These are phyloP conservation scores for Jordanella pulchra DNA, from an alignment of 2,797 vertebrate species.

Conservation along the genomic window DNA sequence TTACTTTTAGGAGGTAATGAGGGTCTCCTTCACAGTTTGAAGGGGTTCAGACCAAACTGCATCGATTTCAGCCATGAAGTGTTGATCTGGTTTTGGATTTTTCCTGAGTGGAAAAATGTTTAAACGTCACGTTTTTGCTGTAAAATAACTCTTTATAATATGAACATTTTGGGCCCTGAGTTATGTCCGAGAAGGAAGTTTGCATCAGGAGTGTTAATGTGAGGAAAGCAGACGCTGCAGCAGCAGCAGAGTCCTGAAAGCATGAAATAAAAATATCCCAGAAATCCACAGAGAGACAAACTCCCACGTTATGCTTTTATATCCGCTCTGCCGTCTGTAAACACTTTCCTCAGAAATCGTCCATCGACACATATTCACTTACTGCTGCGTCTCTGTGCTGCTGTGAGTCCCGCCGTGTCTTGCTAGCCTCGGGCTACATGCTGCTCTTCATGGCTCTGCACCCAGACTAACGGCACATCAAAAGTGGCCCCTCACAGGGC, in stretches of 20 bases:
- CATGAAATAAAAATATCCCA: conserved; percentile 66
- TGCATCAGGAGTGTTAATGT: conserved; percentile 18
- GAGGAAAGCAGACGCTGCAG: conserved; percentile 47
- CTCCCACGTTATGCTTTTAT: conserved; percentile 66
- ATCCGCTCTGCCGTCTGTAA: conserved; percentile 63
- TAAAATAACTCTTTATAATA: background rate
- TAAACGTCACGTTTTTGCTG: background rate
- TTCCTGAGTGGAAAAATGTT: background rate
- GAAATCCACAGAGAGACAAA: conserved; percentile 67
- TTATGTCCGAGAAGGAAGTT: background rate
- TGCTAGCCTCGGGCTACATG: conserved; percentile 61
- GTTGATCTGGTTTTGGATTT: background rate
- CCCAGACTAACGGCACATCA: conserved; percentile 59
- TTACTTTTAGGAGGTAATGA: too few relatives aligned
- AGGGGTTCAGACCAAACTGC: too few relatives aligned
- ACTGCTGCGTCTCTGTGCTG: conserved; percentile 29
- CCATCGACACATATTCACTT: conserved; percentile 55
- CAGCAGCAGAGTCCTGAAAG: conserved; percentile 52
- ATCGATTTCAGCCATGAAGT: too few relatives aligned
- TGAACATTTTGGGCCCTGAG: background rate
- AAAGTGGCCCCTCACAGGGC: conserved; percentile 46
- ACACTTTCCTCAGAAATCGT: conserved; percentile 65
- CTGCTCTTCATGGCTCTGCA: conserved; percentile 57
- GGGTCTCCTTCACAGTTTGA: too few relatives aligned
- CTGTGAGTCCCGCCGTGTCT: conserved; percentile 39